Conservation (phyloP, 2,797 vertebrate genomes). For the Onychomys torridus region DNA sequence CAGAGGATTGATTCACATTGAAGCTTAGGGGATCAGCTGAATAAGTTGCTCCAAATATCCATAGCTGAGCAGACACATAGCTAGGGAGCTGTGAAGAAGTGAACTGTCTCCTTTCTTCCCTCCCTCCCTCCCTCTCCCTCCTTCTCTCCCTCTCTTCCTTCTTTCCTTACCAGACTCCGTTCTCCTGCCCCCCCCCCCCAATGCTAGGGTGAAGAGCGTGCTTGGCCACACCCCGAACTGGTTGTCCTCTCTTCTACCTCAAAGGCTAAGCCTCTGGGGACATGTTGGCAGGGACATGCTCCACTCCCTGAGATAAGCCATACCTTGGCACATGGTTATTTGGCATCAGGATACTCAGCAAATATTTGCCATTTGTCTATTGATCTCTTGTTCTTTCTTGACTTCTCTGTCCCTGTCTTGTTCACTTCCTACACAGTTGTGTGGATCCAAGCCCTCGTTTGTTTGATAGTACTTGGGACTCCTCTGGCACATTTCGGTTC, state of each 20-base stretch:
- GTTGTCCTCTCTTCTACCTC: not conserved
- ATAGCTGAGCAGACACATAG: not conserved
- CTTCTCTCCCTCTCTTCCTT: too few relatives aligned
- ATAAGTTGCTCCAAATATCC: not conserved
- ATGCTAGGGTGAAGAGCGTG: not conserved
- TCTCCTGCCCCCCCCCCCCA: not conserved
- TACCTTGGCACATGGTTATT: not conserved
- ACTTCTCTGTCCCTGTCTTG: constrained; percentile 70
- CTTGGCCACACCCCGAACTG: not conserved
- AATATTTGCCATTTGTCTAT: constrained; percentile 69
- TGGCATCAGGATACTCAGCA: constrained; percentile 44
- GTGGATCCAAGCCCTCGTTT: not conserved
- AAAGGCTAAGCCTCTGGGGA: not conserved
- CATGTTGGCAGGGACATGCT: not conserved
- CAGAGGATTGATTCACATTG: not conserved
- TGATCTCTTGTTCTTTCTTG: constrained; percentile 64
- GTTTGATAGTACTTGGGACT: not conserved
- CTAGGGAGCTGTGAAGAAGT: not conserved
- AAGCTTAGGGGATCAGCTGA: not conserved
- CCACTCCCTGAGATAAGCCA: not conserved
- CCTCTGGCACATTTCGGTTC: not conserved
- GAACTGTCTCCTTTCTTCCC: not conserved
- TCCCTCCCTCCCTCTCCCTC: too few relatives aligned
- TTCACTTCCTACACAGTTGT: constrained; percentile 42
- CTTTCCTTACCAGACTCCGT: not conserved